Evolutionary conservation across 2,113 vertebrate genomes (phyloP), one percentile per base, ranked within the genome.

Genomic region (Rhadina sibilatrix): DNA sequence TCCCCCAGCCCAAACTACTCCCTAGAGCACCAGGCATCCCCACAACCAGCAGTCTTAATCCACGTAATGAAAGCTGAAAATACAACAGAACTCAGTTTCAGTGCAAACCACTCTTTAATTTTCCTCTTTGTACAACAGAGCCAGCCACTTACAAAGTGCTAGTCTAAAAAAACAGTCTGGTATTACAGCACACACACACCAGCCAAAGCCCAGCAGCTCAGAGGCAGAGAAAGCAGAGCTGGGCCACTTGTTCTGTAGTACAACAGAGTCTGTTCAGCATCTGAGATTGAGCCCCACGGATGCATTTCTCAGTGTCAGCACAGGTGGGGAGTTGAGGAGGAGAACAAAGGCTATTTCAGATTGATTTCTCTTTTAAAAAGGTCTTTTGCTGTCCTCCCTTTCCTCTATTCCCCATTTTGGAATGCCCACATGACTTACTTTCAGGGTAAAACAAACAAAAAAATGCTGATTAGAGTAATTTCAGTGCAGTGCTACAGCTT

Each of bases 51-150:
- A 79, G 15, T 11, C 24, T 49, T 50, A 19, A 12, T 44, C n/a
- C 83, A 60, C 2, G 0, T 22, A 74, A 63, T 0, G 3, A 54
- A 78, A 90, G 56, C 20, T 31, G n/a, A 83, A 93, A 91, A 79
- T 8, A 95, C 10, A 84, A 93, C 69, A 84, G 49, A 93, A 69
- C 11, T 42, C 94, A 77, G 66, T 81, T 94, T 96, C 93, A 96
- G 93, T 97, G 96, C 97, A 97, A 97, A 97, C 94, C 96, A 95
- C 90, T 96, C 91, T 96, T 97, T 97, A 96, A 97, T 97, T 83
- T 97, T 95, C 84, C 53, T 86, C 83, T 96, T 96, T 94, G 78
- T 96, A 97, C 95, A 97, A 94, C 27, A 97, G 92, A 97, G 94
- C 95, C 93, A 97, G 94, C 75, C 93, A 94, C 88, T 97, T 90